Base-by-base conservation (phyloP, 2,888 invertebrate species). In the Chrysodeixis includens region DNA sequence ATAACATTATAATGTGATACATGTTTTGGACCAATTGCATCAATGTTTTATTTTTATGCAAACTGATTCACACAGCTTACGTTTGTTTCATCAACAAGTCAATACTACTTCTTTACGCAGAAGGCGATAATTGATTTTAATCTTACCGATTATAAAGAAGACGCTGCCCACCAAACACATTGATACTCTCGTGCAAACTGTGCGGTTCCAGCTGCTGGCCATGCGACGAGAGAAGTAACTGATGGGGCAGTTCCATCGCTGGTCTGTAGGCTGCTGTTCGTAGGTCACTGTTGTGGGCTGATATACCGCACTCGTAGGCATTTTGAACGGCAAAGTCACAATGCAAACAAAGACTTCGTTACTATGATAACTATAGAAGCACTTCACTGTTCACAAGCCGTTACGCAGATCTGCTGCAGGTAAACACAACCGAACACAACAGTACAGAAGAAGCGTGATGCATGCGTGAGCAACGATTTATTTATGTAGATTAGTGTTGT, bases 201-300 rank as follows among this genome's bases (percentile, higher is more conserved):
- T 90, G 73, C 93, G 87, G 79, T 94, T 94, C 86, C 94, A 84
- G 79, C 92, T 94, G 83, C 91, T 94, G 78, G 95, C 94, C 88
- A 95, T 93, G 44, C 95, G 90, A 30, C 95, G 94, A 79, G 95
- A 90, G 92, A 95, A 91, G 90, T 93, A 91, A 92, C 95, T 93
- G 94, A 96, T 89, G 85, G 96, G 93, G 90, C 95, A 92, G 92
- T 94, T 88, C 96, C 95, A 91, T 87, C 96, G 88, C 90, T 96
- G 95, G 67, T 96, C 96, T 56, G 86, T 89, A n/a, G 95, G 94
- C 81, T 95, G 95, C 78, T 96, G 95, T 88, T 97, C 97, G 88
- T 97, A 97, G 62, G 97, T 97, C 76, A 97, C 97, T 77, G 97
- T 97, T 71, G 97, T 97, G 16, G 97, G 97, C 89, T 97, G 97